Base-by-base conservation (phyloP, 2,113 vertebrate species). In the Gulo gulo region DNA sequence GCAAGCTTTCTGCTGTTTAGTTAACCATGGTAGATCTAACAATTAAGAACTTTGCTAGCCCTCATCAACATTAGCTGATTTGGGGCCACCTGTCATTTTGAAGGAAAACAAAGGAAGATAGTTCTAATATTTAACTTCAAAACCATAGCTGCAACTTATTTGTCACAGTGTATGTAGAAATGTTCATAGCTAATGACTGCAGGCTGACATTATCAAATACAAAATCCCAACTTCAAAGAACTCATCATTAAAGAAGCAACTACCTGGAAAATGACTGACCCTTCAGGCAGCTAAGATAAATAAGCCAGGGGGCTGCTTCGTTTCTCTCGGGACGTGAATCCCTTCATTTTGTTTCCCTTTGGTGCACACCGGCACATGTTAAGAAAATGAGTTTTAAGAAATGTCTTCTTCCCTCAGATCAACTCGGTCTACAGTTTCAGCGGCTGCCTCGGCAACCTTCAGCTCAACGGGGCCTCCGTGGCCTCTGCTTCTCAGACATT, bases 361-460 rank as follows among this genome's bases (percentile, higher is more conserved):
- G 80, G 20, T 76, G 13, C 6, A 6, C 10, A 5, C 71, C 52
- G 73, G 14, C 65, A 34, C 55, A 7, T 55, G 24, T 71, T 74
- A 57, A 84, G 55, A 85, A 67, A 55, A 39, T 21, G 3, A 45
- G 67, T 71, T 87, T 83, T 85, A 97, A 97, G 59, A 84, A 57
- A 4, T 29, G 6, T 97, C 92, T 93, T 97, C 90, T 96, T 96
- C 59, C 47, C 39, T 91, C 98, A 99, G 99, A 99, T 99, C 97
- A 99, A 98, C 88, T 99, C 99, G 7, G 99, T 99, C 52, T 99
- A 99, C 98, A 99, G 99, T 97, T 99, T 99, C 67, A 99, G 98
- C 31, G 99, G 99, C 87, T 99, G 99, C 94, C 97, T 99, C 92
- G 98, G 99, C 98, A 99, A 99, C 83, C 98, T 99, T 42, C 99